Evolutionary conservation across 1,140 invertebrate genomes (phyloP).

Genomic region (Ceratoteleas bidentatus): DNA sequence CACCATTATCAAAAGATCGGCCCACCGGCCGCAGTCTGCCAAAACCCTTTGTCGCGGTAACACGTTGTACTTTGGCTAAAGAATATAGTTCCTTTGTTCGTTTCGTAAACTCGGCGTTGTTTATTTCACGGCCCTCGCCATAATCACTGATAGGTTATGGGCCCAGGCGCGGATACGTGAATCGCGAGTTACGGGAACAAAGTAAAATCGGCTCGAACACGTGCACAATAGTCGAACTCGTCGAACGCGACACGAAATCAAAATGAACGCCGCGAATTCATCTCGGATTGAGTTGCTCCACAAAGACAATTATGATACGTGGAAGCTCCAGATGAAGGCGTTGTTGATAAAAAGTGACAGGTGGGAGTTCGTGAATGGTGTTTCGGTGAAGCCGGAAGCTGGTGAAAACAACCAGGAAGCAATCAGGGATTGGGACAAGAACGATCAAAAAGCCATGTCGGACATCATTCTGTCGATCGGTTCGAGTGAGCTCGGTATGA

Average conservation of each 20-base stretch:
- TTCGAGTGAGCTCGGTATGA: neutral
- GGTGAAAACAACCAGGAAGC: neutral
- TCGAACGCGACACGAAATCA: neutral
- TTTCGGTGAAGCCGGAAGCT: conserved; percentile 5
- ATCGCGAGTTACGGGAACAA: neutral
- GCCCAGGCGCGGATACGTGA: conserved; percentile 9
- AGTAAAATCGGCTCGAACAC: neutral
- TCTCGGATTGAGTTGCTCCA: conserved; percentile 12
- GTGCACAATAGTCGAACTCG: neutral
- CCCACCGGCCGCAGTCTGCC: no score
- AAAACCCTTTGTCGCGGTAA: no score
- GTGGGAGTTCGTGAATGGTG: conserved; percentile 9
- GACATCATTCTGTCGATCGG: conserved; percentile 7
- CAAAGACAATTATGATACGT: conserved; percentile 19
- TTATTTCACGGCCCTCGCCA: no score
- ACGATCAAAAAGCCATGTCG: conserved; percentile 13
- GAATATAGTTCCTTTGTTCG: no score
- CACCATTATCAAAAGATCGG: no score
- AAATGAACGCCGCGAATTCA: conserved; percentile 2
- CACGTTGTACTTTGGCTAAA: no score
- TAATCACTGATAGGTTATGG: conserved; percentile 16
- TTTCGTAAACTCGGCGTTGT: no score
- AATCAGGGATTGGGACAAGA: conserved; percentile 3
- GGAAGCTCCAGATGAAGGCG: conserved; percentile 23
- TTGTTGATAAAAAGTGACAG: conserved; percentile 14